These are phyloP conservation scores for Chloropsis hardwickii DNA, from an alignment of 2,113 vertebrate genomes.

Conservation along the genomic window DNA sequence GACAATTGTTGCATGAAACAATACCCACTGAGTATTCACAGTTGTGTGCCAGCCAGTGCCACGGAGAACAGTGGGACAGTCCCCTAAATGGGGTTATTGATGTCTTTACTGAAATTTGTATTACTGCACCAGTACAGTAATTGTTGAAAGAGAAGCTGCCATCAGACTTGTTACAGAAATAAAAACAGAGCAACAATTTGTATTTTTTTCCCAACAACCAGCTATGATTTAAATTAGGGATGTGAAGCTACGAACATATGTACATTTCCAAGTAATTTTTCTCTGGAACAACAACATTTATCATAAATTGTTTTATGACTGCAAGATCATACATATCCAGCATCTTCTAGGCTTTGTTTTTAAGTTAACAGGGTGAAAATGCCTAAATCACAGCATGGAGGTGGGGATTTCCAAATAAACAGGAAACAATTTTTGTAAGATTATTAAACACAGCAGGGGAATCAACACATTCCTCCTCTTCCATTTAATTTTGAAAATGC, in stretches of 20 bases:
- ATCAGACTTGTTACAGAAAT: background rate
- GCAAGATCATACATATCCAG: background rate
- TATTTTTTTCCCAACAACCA: background rate
- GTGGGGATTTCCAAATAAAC: slow-evolving; percentile 44
- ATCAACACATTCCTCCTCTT: slow-evolving; percentile 38
- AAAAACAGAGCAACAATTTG: background rate
- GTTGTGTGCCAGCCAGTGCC: background rate
- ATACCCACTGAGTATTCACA: background rate
- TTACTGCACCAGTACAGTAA: background rate
- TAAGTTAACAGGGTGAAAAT: background rate
- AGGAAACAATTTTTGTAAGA: slow-evolving; percentile 43
- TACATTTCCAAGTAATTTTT: background rate
- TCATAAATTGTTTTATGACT: slow-evolving; percentile 5
- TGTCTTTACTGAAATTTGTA: background rate
- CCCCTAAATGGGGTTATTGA: background rate
- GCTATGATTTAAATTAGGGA: background rate
- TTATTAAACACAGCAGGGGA: slow-evolving; percentile 34
- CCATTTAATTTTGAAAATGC: slow-evolving; percentile 55
- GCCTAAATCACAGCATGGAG: slow-evolving; percentile 11
- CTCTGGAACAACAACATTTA: background rate
- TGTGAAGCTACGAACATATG: background rate
- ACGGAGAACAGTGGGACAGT: background rate
- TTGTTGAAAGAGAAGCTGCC: background rate
- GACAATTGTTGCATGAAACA: background rate
- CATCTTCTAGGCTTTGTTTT: background rate